These are phyloP conservation scores for Drosophila hawaiiensis DNA, from an alignment of 2,888 invertebrate species.

Conservation along the genomic window DNA sequence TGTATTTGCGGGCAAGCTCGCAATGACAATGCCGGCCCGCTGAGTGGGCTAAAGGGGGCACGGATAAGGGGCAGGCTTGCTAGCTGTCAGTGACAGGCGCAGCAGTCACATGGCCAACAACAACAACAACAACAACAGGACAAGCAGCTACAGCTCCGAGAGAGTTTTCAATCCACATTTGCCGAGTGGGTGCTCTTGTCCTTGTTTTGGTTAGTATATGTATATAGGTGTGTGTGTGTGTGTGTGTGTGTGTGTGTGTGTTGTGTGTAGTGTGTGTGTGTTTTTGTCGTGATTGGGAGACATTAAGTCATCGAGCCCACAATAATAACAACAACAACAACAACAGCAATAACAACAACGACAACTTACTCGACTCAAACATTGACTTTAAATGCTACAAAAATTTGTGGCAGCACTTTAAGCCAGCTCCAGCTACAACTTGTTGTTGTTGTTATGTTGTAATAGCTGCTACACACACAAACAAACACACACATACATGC, in stretches of 20 bases:
- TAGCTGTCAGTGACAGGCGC: slow-evolving; percentile 72
- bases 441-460: slow-evolving; percentile 14
- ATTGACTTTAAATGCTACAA: slow-evolving; percentile 65
- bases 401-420: slow-evolving; percentile 57
- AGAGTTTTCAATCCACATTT: slow-evolving; percentile 26
- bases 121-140: slow-evolving; percentile 25
- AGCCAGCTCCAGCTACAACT: slow-evolving; percentile 29
- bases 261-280: slow-evolving; percentile 34
- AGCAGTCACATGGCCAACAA: slow-evolving; percentile 47
- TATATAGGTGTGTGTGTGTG: slow-evolving; percentile 21
- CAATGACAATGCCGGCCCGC: slow-evolving; percentile 25
- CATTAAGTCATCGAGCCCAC: slow-evolving; percentile 74
- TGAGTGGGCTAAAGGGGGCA: background rate
- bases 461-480: background rate
- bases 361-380: slow-evolving; percentile 45
- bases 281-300: slow-evolving; percentile 74
- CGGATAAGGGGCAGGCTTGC: background rate
- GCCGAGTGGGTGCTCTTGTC: slow-evolving; percentile 41
- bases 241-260: slow-evolving; percentile 28
- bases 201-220: slow-evolving; percentile 23
- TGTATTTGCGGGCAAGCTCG: slow-evolving; percentile 48
- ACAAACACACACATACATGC: background rate
- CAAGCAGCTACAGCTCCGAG: slow-evolving; percentile 6
- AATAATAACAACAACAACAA: slow-evolving; percentile 19
- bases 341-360: slow-evolving; percentile 21